Conservation (phyloP, 1,140 invertebrate species). For the Lepidurus packardi region DNA sequence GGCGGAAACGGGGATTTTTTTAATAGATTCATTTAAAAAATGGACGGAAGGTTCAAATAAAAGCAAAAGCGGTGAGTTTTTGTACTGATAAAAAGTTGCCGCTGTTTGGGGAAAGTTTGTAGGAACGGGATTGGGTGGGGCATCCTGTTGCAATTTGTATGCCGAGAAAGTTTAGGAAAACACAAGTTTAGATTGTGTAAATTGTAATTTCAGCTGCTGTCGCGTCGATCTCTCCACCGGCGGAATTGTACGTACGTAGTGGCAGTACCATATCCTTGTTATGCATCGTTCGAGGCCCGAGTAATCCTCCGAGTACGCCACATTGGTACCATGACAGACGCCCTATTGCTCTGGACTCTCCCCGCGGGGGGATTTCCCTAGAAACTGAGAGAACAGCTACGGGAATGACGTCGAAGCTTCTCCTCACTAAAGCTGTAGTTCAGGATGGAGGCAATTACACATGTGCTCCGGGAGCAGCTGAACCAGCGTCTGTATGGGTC, state of each 20-base stretch:
- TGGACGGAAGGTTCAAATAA: too few relatives aligned
- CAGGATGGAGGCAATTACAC: constrained; percentile 66
- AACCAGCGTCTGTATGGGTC: constrained; percentile 41
- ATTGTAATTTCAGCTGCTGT: constrained; percentile 61
- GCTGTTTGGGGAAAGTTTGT: background rate
- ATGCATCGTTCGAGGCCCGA: constrained; percentile 71
- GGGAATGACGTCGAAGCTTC: constrained; percentile 78
- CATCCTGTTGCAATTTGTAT: constrained; percentile 3
- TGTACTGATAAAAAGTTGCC: background rate
- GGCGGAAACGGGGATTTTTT: background rate
- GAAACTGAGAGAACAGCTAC: constrained; percentile 84
- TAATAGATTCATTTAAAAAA: background rate
- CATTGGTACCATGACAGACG: constrained; percentile 73
- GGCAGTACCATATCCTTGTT: constrained; percentile 83
- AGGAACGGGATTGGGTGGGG: background rate
- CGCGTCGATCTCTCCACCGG: constrained; percentile 74
- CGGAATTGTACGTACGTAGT: constrained; percentile 81
- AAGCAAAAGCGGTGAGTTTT: background rate
- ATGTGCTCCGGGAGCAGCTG: constrained; percentile 43
- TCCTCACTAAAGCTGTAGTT: constrained; percentile 76
- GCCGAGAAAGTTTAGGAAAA: background rate
- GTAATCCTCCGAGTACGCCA: constrained; percentile 68
- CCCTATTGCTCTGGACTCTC: constrained; percentile 80
- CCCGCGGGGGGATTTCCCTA: constrained; percentile 70
- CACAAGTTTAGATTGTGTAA: background rate